Evolutionary conservation across 1,140 invertebrate genomes (phyloP), one percentile per base, ranked within the genome.

Genomic region (Palaemon carinicauda): DNA sequence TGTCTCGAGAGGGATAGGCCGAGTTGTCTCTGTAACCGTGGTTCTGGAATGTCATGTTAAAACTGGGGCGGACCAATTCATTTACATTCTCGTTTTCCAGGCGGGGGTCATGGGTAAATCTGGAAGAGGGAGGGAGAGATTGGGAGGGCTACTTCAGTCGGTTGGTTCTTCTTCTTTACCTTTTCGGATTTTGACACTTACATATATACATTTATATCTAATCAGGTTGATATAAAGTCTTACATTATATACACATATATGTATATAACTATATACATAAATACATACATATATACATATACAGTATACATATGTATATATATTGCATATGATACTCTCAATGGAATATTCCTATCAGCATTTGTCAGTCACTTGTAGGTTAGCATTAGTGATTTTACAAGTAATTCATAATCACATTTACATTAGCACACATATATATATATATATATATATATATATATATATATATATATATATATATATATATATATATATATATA

Each of bases 41-140:
- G 83, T 91, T 91, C 81, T 91, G 90, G 83, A 90, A 91, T n/a
- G 90, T 90, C 50, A 91, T 84, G 79, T 91, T 90, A 80, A 91
- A 91, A 10, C 90, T 90, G 10, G 91, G 91, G 14, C 81, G 88
- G 7, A 87, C 88, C 81, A 91, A 73, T 31, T 87, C 69, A 52
- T 90, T 89, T 10, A 89, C 88, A 81, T 90, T 90, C 69, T 87
- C 88, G 82, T 91, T 91, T 80, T 91, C 90, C 27, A 91, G 87
- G 74, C 89, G 85, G 17, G 90, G 88, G 80, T 91, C 89, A n/a
- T 89, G 82, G 31, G 81, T 87, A 80, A 89, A 90, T 27, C 90
- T 88, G 60, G 12, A 83, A 79, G 75, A 51, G n/a, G 12, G 33
- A 27, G 27, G 77, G 77, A 19, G 50, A 14, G 27, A 74, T 24